These are phyloP conservation scores for Sitta carolinensis DNA, from an alignment of 2,797 vertebrate species.

Conservation along the genomic window DNA sequence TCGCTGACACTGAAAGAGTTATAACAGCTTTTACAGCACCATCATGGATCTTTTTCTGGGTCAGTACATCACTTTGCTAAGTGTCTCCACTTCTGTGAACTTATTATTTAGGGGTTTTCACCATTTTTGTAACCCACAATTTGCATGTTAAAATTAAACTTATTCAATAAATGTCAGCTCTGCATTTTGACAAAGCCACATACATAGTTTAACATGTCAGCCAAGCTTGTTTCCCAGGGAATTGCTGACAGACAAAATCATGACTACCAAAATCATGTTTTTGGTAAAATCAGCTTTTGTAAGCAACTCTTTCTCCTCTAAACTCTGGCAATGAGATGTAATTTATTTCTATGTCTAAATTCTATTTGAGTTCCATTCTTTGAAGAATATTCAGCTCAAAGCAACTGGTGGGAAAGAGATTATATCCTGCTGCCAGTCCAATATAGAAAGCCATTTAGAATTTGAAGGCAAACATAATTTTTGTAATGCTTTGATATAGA, in stretches of 20 bases:
- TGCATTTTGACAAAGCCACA: neutral
- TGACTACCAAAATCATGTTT: neutral
- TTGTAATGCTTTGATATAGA: neutral
- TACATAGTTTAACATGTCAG: neutral
- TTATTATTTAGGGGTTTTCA: neutral
- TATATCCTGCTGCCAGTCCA: neutral
- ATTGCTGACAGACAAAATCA: neutral
- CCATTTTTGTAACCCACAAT: neutral
- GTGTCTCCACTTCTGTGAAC: neutral
- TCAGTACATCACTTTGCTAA: neutral
- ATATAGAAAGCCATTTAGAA: neutral
- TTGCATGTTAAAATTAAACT: slow-evolving; percentile 5
- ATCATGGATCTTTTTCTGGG: neutral
- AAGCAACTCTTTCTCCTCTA: neutral
- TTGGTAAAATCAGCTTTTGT: slow-evolving; percentile 1
- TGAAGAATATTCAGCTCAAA: neutral
- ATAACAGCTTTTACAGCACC: neutral
- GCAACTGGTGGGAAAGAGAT: neutral
- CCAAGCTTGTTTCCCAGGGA: neutral
- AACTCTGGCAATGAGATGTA: neutral
- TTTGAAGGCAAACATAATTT: neutral
- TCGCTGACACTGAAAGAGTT: neutral
- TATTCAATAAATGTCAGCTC: neutral
- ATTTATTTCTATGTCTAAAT: neutral
- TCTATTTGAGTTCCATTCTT: neutral